Evolutionary conservation across 2,797 vertebrate species (phyloP).

Genomic region (Knipowitschia caucasica): DNA sequence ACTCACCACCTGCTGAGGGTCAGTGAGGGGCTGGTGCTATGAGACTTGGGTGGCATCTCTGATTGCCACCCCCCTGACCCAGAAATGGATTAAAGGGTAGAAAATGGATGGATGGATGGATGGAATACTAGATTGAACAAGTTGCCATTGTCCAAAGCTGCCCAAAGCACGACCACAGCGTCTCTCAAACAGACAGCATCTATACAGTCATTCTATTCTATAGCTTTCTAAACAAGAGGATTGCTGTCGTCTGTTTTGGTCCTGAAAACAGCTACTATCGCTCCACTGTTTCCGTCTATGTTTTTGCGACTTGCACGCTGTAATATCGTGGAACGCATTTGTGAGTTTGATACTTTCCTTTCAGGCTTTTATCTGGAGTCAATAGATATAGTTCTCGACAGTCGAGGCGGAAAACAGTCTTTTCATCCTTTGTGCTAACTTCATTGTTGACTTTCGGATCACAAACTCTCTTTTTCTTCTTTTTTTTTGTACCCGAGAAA

Average conservation of each 20-base stretch:
- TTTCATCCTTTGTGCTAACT: conserved; percentile 26
- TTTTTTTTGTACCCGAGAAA: conserved; percentile 16
- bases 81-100: too few relatives aligned
- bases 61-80: too few relatives aligned
- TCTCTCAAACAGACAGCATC: too few relatives aligned
- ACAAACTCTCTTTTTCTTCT: conserved; percentile 19
- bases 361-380: conserved; percentile 23
- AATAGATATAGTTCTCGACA: conserved; percentile 36
- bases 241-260: not conserved
- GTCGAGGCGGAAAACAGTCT: conserved; percentile 7
- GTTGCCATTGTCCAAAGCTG: too few relatives aligned
- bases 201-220: too few relatives aligned
- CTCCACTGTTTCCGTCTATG: conserved; percentile 7
- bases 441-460: conserved; percentile 51
- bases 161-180: too few relatives aligned
- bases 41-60: too few relatives aligned
- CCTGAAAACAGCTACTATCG: conserved; percentile 17
- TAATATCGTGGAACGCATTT: conserved; percentile 16
- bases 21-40: too few relatives aligned
- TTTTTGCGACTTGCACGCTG: conserved; percentile 16
- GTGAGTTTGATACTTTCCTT: conserved; percentile 35
- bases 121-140: too few relatives aligned
- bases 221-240: not conserved
- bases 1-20: too few relatives aligned
- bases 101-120: too few relatives aligned